Evolutionary conservation across 2,888 invertebrate species (phyloP).

Genomic region (Ceraclea dissimilis): DNA sequence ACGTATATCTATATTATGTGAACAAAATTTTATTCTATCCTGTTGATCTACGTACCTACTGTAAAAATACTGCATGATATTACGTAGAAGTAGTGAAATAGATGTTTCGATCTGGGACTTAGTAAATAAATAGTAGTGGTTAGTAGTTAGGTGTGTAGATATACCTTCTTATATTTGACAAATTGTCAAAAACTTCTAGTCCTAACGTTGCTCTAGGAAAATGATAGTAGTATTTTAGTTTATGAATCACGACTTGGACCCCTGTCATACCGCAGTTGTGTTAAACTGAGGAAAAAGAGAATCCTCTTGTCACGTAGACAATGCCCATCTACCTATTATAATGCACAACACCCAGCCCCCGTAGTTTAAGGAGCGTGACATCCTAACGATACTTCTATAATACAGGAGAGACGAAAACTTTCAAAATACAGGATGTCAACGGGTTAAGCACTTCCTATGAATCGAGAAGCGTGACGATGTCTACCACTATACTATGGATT

Average conservation of each 20-base stretch:
- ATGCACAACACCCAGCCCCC: neutral
- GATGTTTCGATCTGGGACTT: too few species aligned
- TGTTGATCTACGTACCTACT: too few species aligned
- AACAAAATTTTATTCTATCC: too few species aligned
- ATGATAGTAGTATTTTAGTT: slow-evolving; percentile 1
- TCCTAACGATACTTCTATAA: slow-evolving; percentile 12
- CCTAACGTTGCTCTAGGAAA: neutral
- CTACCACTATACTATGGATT: too few species aligned
- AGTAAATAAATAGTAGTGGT: too few species aligned
- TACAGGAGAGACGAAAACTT: slow-evolving; percentile 14
- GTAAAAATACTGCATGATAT: too few species aligned
- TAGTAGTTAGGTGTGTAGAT: too few species aligned
- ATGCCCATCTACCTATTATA: neutral
- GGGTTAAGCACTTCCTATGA: slow-evolving; percentile 10
- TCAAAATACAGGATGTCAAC: slow-evolving; percentile 14
- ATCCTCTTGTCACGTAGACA: slow-evolving; percentile 15
- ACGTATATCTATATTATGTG: too few species aligned
- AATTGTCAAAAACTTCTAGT: neutral
- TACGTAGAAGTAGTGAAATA: too few species aligned
- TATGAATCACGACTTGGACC: slow-evolving; percentile 7
- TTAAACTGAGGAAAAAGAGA: slow-evolving; percentile 8
- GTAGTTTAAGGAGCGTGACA: slow-evolving; percentile 13
- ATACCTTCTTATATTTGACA: too few species aligned
- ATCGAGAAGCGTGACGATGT: neutral
- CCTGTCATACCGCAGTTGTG: slow-evolving; percentile 6